Evolutionary conservation across 2,888 invertebrate genomes (phyloP), one percentile per base, ranked within the genome.

Genomic region (Halocaridina rubra): DNA sequence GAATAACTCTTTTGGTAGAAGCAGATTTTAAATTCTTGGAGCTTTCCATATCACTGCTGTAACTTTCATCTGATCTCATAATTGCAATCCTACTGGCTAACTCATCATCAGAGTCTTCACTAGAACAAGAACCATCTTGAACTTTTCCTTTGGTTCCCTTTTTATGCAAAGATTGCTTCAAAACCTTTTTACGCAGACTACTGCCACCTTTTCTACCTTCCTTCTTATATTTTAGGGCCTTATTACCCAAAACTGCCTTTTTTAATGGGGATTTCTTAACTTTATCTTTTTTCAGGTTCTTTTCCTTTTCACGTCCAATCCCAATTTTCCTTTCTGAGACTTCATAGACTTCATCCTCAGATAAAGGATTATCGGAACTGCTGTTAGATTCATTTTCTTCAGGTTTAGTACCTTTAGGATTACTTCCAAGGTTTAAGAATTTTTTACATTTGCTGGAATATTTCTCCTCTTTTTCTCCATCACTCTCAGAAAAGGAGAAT

Each of bases 401-500:
- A 24, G 30, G 61, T 13, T 81, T 84, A 16, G n/a, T 32, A 16
- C 46, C 33, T 22, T 32, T 75, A 53, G 24, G 7, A 16, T 39
- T 69, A 29, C 53, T 78, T 29, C 78, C n/a, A 22, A 3, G 16
- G 4, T n/a, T 29, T 16, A 24, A 13, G 8, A 53, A n/a, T 19
- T 86, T 78, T 27, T 76, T 80, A 19, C 46, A 46, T 29, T 71
- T 59, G 16, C 33, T 75, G 39, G 61, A 32, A 5, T 39, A 19
- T 16, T 32, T 74, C 67, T 84, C 84, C 10, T 80, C 84, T 53
- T 67, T 80, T 53, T 84, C 84, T 7, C 80, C 84, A 19, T 84
- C 84, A 67, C 80, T 80, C 27, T 84, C 84, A 29, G 82, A 84
- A 46, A 84, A 84, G 16, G 82, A 84, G 46, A 84, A 84, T 7